These are phyloP conservation scores for Amphiprion clarkii DNA, from an alignment of 2,797 vertebrate genomes.

Conservation along the genomic window DNA sequence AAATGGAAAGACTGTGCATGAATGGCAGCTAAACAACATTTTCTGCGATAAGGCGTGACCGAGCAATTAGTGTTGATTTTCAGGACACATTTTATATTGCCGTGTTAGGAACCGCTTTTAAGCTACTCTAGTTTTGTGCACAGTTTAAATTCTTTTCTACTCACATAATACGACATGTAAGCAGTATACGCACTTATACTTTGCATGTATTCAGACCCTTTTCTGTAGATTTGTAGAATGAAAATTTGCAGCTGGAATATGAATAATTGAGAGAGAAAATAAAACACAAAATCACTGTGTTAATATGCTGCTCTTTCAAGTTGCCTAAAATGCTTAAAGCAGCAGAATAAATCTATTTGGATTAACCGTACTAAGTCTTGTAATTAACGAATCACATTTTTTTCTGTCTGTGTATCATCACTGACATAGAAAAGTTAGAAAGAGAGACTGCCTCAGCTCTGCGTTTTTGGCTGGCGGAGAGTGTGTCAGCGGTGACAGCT, in stretches of 20 bases:
- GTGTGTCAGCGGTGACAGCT: conserved; percentile 37
- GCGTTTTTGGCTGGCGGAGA: neutral
- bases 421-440: neutral
- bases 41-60: conserved; percentile 50
- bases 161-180: neutral
- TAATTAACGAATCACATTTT: conserved; percentile 22
- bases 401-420: neutral
- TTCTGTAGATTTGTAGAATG: neutral
- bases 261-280: neutral
- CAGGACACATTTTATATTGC: conserved; percentile 22
- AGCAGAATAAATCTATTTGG: conserved; percentile 6
- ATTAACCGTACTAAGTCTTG: neutral
- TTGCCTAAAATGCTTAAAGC: neutral
- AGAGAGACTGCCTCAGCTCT: neutral
- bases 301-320: no score
- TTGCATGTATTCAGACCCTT: neutral
- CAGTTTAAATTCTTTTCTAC: neutral
- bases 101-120: conserved; percentile 13
- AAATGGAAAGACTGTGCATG: conserved; percentile 45
- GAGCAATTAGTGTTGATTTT: conserved; percentile 55
- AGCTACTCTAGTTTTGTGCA: neutral
- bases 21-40: conserved; percentile 70
- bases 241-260: neutral
- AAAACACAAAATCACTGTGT: neutral
- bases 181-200: neutral